phyloP scores from a whole-genome alignment of 2,113 vertebrate species.

The cat (Felis catus) region DNA sequence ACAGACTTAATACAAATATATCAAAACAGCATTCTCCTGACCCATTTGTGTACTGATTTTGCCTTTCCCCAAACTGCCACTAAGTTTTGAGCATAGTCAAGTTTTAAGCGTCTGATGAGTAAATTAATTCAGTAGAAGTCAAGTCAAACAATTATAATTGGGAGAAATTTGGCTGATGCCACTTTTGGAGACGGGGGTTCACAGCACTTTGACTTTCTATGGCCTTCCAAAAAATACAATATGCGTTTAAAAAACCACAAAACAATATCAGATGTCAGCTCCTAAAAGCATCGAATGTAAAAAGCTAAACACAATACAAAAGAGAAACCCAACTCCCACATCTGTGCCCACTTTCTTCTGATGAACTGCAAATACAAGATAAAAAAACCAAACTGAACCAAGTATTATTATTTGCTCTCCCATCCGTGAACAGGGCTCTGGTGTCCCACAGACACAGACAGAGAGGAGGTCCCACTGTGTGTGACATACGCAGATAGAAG shows the following conservation, averaged over 20 bases:
- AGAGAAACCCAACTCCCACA: fast-evolving
- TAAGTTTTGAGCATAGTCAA: not conserved
- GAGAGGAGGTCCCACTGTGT: not conserved
- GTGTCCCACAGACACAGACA: fast-evolving
- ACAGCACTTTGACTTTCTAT: not conserved
- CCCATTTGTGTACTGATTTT: not conserved
- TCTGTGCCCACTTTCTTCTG: fast-evolving
- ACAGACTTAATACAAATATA: conserved; percentile 14
- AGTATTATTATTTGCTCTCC: fast-evolving
- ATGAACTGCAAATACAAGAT: fast-evolving
- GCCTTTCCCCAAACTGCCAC: not conserved
- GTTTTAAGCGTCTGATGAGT: not conserved
- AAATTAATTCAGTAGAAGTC: not conserved
- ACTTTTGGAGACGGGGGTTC: not conserved
- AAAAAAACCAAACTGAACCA: fast-evolving
- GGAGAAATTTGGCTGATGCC: not conserved
- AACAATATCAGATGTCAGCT: not conserved
- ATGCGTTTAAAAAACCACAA: not conserved
- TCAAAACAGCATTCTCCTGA: not conserved
- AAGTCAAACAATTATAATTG: not conserved
- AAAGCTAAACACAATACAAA: not conserved
- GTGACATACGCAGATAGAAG: fast-evolving
- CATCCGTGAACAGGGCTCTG: fast-evolving
- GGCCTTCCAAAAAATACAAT: not conserved
- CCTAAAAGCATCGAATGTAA: fast-evolving